Evolutionary conservation across 2,113 vertebrate species (phyloP).

Genomic region (Pampusana beccarii): DNA sequence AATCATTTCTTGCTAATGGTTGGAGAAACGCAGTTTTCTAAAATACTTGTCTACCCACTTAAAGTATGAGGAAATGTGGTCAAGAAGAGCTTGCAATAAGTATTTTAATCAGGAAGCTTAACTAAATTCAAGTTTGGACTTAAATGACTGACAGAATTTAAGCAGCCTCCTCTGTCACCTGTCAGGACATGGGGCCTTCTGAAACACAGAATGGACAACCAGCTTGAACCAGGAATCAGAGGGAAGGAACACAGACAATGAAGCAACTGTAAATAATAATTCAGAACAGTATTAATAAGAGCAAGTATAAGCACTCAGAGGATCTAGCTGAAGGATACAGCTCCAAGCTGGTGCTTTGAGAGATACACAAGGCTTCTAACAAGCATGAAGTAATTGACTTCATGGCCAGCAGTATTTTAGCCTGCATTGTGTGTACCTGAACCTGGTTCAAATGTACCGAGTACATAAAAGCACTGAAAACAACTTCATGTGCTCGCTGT

Average conservation of each 20-base stretch:
- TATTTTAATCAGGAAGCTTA: not conserved
- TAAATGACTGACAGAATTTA: not conserved
- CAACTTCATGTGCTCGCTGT: not conserved
- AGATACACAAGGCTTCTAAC: not conserved
- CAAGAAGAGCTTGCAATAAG: not conserved
- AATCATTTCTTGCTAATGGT: not conserved
- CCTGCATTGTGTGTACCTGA: fast-evolving
- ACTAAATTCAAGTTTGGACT: not conserved
- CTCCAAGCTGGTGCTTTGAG: not conserved
- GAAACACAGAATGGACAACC: not conserved
- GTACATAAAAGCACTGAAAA: not conserved
- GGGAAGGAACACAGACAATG: not conserved
- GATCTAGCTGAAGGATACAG: not conserved
- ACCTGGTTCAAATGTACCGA: not conserved
- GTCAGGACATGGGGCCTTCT: not conserved
- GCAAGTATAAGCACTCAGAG: not conserved
- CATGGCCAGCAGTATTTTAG: fast-evolving
- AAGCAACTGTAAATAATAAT: not conserved
- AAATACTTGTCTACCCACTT: not conserved
- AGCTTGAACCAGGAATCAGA: not conserved
- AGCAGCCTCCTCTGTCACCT: not conserved
- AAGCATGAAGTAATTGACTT: not conserved
- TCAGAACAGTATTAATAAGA: not conserved
- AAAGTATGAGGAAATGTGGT: not conserved
- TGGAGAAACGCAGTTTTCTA: not conserved